Evolutionary conservation across 2,797 vertebrate species (phyloP).

Genomic region (Decapterus maruadsi): DNA sequence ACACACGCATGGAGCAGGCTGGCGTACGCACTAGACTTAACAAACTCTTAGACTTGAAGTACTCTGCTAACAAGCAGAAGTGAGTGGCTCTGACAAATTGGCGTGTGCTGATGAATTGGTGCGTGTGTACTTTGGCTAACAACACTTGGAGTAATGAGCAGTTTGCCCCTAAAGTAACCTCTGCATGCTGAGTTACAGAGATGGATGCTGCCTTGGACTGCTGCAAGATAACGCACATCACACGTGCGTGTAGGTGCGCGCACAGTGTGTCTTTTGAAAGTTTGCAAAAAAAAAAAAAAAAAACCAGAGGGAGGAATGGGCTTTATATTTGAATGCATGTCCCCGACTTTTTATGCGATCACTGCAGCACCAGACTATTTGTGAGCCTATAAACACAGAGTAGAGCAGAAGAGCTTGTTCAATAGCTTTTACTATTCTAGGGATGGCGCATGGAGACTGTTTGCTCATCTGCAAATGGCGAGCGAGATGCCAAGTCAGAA

Average conservation of each 20-base stretch:
- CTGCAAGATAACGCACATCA: not conserved
- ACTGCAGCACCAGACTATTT: conserved; percentile 53
- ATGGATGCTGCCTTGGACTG: conserved; percentile 61
- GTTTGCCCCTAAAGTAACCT: conserved; percentile 80
- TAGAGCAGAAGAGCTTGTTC: conserved; percentile 48
- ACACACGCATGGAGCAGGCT: conserved; percentile 4
- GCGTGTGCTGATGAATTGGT: conserved; percentile 67
- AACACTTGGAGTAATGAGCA: conserved; percentile 84
- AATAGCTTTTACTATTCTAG: conserved; percentile 59
- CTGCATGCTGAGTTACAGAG: conserved; percentile 69
- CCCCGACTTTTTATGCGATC: conserved; percentile 41
- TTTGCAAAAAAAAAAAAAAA: conserved; percentile 9
- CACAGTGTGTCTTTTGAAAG: conserved; percentile 24
- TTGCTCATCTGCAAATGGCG: conserved; percentile 73
- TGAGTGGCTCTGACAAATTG: conserved; percentile 73
- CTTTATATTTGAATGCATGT: conserved; percentile 41
- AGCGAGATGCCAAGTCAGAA: conserved; percentile 54
- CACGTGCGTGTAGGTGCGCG: not conserved
- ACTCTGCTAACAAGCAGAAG: conserved; percentile 67
- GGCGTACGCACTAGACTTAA: conserved; percentile 35
- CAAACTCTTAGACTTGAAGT: conserved; percentile 65
- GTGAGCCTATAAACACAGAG: conserved; percentile 57
- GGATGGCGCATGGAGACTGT: conserved; percentile 45
- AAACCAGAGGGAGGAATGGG: conserved; percentile 10
- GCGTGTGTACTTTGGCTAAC: conserved; percentile 75